Base-by-base conservation (phyloP, 2,888 invertebrate genomes). In the Eilema sororculum region DNA sequence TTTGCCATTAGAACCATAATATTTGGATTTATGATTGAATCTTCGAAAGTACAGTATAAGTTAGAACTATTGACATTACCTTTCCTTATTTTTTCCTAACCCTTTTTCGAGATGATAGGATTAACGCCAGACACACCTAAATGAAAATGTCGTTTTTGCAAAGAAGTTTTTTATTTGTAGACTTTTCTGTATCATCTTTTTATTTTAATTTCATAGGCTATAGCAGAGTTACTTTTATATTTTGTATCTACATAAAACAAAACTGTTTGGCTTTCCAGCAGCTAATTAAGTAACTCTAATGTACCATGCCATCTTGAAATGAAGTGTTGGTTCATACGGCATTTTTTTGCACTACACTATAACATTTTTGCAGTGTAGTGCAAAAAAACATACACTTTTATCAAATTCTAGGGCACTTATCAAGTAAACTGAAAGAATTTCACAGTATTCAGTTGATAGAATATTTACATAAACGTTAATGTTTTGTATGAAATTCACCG, bases 81-180 rank as follows among this genome's bases (percentile, higher is more conserved):
- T n/a, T n/a, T n/a, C 28, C 5, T 28, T 4, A 28, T 24, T 25
- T 24, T 28, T 58, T 1, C 24, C 0, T 2, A 25, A 16, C 30
- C 28, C 9, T 28, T 30, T 60, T 60, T 60, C 60, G 30, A 60
- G 28, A 60, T n/a, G 33, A 52, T n/a, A 52, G 30, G 9, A 60
- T 33, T 10, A 33, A n/a, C 30, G 30, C 20, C 28, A 60, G 60
- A 16, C 10, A 60, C 60, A 60, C 60, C 60, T 30, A 30, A 33
- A 60, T 30, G 28, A n/a, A 58, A 41, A 73, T 75, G 77, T 69
- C 30, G 37, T 73, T 58, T 72, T 74, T 65, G 46, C 70, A 71
- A 80, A 67, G 41, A 65, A 65, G 61, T 69, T 65, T 12, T 1
- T 20, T 41, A 25, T 3, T 12, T 22, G 16, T 20, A n/a, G 37